phyloP scores from a whole-genome alignment of 2,113 vertebrate species.

The Hippocampus comes region DNA sequence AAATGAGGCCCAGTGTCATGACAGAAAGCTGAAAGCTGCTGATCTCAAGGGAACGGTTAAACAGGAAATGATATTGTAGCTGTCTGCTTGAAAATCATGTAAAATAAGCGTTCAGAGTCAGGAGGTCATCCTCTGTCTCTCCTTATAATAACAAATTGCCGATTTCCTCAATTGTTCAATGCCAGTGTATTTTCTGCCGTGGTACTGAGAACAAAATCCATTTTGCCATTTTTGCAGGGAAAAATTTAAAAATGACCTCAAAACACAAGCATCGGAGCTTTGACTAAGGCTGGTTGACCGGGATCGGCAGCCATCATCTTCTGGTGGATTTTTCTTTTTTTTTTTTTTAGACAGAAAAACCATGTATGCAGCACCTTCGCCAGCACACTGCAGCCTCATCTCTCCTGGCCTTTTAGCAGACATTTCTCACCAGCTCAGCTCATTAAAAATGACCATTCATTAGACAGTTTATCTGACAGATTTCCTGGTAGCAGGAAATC shows the following conservation, averaged over 20 bases:
- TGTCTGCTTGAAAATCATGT: constrained; percentile 15
- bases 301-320: constrained; percentile 56
- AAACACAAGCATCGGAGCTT: constrained; percentile 4
- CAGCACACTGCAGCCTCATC: constrained; percentile 34
- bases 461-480: constrained; percentile 48
- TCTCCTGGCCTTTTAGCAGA: constrained; percentile 48
- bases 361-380: constrained; percentile 38
- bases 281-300: constrained; percentile 11
- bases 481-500: constrained; percentile 47
- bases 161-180: constrained; percentile 18
- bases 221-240: constrained; percentile 8
- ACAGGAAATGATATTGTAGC: constrained; percentile 43
- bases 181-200: not conserved
- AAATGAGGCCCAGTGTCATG: constrained; percentile 39
- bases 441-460: constrained; percentile 60
- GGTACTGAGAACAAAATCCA: constrained; percentile 9
- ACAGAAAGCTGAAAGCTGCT: constrained; percentile 50
- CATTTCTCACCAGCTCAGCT: constrained; percentile 35
- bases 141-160: constrained; percentile 10
- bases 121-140: constrained; percentile 15
- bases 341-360: constrained; percentile 31
- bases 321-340: constrained; percentile 44
- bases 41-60: constrained; percentile 45
- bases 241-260: constrained; percentile 20
- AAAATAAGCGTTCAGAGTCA: constrained; percentile 24